phyloP scores from a whole-genome alignment of 1,140 invertebrate species.

The Eriocheir sinensis region DNA sequence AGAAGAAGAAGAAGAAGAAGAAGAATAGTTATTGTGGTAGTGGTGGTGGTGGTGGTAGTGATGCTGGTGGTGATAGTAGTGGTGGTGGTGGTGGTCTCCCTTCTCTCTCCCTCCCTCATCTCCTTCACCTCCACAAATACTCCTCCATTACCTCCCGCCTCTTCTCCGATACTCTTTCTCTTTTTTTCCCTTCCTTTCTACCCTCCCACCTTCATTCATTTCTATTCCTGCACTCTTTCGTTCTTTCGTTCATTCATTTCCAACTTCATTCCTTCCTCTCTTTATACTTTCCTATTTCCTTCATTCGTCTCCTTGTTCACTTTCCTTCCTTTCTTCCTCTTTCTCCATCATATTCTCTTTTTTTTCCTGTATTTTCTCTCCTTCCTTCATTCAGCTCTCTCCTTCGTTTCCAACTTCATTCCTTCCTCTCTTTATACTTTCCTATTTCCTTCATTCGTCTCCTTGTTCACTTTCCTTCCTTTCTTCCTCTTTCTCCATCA shows the following conservation, averaged over 20 bases:
- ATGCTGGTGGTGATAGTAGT: neutral
- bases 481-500: neutral
- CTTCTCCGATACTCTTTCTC: constrained; percentile 11
- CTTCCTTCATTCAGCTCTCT: too few relatives aligned
- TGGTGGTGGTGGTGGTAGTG: neutral
- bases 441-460: neutral
- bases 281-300: neutral
- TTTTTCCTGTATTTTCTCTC: too few relatives aligned
- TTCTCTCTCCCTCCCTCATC: neutral
- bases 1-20: neutral
- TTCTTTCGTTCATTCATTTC: too few relatives aligned
- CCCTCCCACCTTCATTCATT: neutral
- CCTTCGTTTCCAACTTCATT: too few relatives aligned
- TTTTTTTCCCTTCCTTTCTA: neutral
- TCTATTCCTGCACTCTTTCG: neutral
- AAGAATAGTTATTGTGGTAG: neutral
- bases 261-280: too few relatives aligned
- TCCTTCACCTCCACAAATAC: neutral
- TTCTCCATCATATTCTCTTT: too few relatives aligned
- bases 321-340: too few relatives aligned
- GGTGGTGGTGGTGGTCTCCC: neutral
- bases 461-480: neutral
- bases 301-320: too few relatives aligned
- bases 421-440: too few relatives aligned
- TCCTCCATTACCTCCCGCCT: neutral